A percentile compares a stretch with the other conserved stretches of the same genome.
These are phyloP conservation scores for Puffinus mauretanicus DNA, from an alignment of 2,113 vertebrate genomes.

Conservation along the genomic window DNA sequence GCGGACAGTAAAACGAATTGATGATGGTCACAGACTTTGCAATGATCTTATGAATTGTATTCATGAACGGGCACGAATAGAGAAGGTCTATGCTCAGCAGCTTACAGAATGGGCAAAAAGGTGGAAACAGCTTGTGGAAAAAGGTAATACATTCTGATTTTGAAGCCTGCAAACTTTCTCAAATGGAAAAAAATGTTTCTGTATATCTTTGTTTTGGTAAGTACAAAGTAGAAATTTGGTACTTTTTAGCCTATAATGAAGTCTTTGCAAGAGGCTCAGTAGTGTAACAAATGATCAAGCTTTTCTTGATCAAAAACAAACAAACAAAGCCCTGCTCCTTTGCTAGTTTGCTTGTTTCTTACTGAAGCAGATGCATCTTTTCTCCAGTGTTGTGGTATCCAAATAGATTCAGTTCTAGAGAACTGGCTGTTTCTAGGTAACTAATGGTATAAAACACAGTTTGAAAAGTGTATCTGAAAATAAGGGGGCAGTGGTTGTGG, in stretches of 20 bases:
- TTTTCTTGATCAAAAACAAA: not conserved
- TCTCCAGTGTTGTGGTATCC: not conserved
- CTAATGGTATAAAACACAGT: not conserved
- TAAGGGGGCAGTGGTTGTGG: not conserved
- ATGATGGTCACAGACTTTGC: slow-evolving; percentile 93
- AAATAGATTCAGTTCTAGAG: not conserved
- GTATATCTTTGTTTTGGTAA: not conserved
- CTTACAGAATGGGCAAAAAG: slow-evolving; percentile 96
- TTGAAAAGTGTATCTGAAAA: not conserved
- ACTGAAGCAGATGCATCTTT: not conserved
- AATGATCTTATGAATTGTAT: slow-evolving; percentile 94
- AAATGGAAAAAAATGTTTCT: not conserved
- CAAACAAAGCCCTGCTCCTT: not conserved
- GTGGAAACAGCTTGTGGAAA: slow-evolving; percentile 94
- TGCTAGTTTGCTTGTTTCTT: not conserved
- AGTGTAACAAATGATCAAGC: not conserved
- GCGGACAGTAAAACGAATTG: slow-evolving; percentile 89
- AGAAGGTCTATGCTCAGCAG: slow-evolving; percentile 93
- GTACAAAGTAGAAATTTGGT: not conserved
- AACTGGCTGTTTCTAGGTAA: not conserved
- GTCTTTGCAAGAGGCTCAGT: not conserved
- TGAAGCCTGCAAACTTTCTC: not conserved
- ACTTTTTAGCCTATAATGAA: not conserved
- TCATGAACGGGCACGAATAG: slow-evolving; percentile 92
- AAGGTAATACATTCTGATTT: slow-evolving; percentile 76